Evolutionary conservation across 2,888 invertebrate genomes (phyloP), one percentile per base, ranked within the genome.

Genomic region (Stenurella melanura): DNA sequence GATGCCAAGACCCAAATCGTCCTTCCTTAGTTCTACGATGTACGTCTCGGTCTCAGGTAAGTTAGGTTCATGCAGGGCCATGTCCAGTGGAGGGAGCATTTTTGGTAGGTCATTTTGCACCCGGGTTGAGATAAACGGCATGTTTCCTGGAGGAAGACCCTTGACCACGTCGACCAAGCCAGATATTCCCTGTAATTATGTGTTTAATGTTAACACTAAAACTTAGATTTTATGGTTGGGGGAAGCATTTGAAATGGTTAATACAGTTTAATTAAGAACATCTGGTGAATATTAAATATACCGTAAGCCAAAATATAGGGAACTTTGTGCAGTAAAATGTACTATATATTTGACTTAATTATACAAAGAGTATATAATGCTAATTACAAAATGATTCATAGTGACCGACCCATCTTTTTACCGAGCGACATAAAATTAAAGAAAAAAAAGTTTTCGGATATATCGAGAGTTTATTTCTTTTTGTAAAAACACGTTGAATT

Each of bases 1-100:
- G 84, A 98, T 98, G 63, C 98, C 98, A 78, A 97, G 91, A 38
- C 98, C 96, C 86, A 97, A 96, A 69, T 83, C 78, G 76, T 95
- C 95, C 90, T 98, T 98, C 86, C 93, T 93, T 80, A 98, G 92
- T 89, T 96, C 95, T 58, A 98, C 97, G 84, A 95, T 95, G 88
- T 97, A 95, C 69, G 95, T 94, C 90, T 98, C 97, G 87, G 97
- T 96, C 90, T 98, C 98, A 6, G 97, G 97, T 76, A 94, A 92
- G 80, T 94, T 92, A 61, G 94, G 93, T 81, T 81, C 91, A 90
- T 78, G 91, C 63, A 92, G 90, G 12, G 92, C 91, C 91, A 92
- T 91, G 82, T 92, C 92, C 50, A 50, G 30, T 64, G 92, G 84
- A 0, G 93, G 91, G 79, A 92, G 85, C 80, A 80, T 81, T 70